These are phyloP conservation scores for Bombus pascuorum DNA, from an alignment of 1,140 invertebrate species.

Conservation along the genomic window DNA sequence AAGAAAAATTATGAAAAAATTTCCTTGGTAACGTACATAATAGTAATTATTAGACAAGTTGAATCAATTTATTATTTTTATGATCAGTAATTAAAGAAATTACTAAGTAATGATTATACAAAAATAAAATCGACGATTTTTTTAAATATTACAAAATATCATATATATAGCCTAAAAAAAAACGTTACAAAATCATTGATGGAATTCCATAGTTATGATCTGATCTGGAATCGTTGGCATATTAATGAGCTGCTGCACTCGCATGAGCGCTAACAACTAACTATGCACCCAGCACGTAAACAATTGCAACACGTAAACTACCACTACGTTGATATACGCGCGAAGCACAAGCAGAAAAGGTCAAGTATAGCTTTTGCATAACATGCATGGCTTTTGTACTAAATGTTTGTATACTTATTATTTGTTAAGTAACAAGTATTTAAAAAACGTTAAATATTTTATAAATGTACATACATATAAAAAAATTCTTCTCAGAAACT, in stretches of 20 bases:
- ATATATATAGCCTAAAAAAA: background rate
- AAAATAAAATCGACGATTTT: background rate
- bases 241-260: conserved; percentile 65
- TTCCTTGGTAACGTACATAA: background rate
- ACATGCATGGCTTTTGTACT: conserved; percentile 57
- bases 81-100: background rate
- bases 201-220: conserved; percentile 22
- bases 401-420: background rate
- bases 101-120: background rate
- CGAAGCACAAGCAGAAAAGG: conserved; percentile 72
- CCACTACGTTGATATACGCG: conserved; percentile 26
- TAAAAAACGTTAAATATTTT: background rate
- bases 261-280: conserved; percentile 79
- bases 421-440: background rate
- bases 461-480: no score
- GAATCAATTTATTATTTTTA: background rate
- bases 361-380: conserved; percentile 77
- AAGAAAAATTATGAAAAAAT: background rate
- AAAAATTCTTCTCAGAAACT: no score
- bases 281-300: conserved; percentile 59
- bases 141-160: background rate
- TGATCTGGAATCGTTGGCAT: conserved; percentile 30
- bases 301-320: conserved; percentile 50
- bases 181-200: conserved; percentile 18
- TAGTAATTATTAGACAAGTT: background rate